Conservation (phyloP, 2,797 vertebrate genomes). For the Tapera naevia region DNA sequence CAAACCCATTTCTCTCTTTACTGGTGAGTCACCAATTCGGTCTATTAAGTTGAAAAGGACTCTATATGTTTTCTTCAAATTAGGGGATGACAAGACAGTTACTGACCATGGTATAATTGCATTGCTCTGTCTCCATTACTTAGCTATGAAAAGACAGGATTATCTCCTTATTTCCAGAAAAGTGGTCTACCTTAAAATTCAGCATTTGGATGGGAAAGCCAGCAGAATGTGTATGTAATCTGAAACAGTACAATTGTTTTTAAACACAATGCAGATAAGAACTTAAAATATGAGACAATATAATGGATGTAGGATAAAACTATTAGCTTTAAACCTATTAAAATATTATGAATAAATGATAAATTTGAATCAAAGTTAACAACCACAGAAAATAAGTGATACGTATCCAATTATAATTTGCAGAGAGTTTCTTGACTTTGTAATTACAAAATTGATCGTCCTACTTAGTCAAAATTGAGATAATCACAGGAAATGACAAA, state of each 20-base stretch:
- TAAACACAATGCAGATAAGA: neutral
- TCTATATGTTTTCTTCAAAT: neutral
- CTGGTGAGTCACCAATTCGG: neutral
- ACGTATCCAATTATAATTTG: neutral
- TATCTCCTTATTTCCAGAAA: slow-evolving; percentile 12
- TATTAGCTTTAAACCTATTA: neutral
- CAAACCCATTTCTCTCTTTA: neutral
- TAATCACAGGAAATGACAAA: neutral
- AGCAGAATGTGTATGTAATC: neutral
- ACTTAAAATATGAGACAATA: neutral
- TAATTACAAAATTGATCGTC: neutral
- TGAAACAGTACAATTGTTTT: neutral
- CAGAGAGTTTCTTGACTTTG: neutral
- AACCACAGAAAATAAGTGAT: neutral
- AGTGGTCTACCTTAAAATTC: neutral
- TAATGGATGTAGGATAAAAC: neutral
- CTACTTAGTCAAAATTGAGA: neutral
- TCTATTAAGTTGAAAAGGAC: neutral
- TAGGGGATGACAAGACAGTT: neutral
- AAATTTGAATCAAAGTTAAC: neutral
- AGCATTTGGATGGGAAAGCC: neutral
- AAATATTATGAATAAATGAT: neutral
- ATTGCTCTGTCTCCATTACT: slow-evolving; percentile 7
- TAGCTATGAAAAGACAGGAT: neutral
- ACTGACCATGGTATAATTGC: neutral